Evolutionary conservation across 2,797 vertebrate genomes (phyloP), one percentile per base, ranked within the genome.

Genomic region (Sardinella longiceps): DNA sequence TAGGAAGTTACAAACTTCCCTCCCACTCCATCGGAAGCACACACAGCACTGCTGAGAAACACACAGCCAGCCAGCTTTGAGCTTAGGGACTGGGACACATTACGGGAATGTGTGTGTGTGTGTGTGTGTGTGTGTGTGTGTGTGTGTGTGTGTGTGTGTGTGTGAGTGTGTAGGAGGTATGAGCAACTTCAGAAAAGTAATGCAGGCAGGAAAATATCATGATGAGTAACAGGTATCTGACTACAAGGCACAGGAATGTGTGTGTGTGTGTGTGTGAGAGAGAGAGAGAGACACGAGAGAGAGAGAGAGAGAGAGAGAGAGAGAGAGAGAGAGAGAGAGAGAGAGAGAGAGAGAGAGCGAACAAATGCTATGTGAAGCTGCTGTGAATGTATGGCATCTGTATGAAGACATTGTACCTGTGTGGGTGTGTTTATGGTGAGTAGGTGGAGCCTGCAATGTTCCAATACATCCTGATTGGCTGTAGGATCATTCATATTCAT

Each of bases 171-270:
- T 7, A 43, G 63, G 7, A 33, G 45, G 77, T 53, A 39, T n/a
- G 28, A 28, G 3, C 85, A 91, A 88, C 92, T 92, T 53, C 51
- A 53, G 3, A 53, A 20, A 53, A 53, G 15, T 3, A 53, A 23
- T n/a, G n/a, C n/a, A n/a, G 2, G 51, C 15, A 53, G 51, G 51
- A 53, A 53, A 53, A 56, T 43, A 3, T 43, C 4, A 43, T 43
- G 43, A 43, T 43, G 18, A 56, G 53, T 56, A 18, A 23, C 18
- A 53, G 50, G 14, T 18, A 20, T 53, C 50, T 53, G 50, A 18
- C 20, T 14, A 53, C 50, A 11, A 48, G 5, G 2, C 1, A 48
- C 46, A 48, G 46, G 9, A 14, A 14, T 48, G 46, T 30, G 60
- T 63, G 60, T 30, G 60, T 63, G 60, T 63, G 23, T 25, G 60